phyloP scores from a whole-genome alignment of 2,888 invertebrate genomes.

The Kuschelorhynchus macadamiae region DNA sequence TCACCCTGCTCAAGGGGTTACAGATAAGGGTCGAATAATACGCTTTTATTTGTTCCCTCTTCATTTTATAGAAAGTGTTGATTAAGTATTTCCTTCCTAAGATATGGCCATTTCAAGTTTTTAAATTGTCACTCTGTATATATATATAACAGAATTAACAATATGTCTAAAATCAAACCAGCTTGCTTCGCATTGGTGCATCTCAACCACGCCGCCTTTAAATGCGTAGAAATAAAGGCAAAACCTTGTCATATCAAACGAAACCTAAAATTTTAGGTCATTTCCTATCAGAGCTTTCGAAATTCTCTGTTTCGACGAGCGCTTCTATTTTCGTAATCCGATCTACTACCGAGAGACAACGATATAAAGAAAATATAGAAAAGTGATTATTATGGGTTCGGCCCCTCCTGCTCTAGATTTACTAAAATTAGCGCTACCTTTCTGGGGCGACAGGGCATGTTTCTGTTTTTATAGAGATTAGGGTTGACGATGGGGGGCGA shows the following conservation, averaged over 20 bases:
- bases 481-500: conserved; percentile 17
- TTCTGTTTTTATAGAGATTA: conserved; percentile 36
- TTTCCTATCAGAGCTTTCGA: conserved; percentile 25
- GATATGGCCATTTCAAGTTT: too few species aligned
- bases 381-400: conserved; percentile 44
- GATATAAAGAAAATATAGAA: conserved; percentile 39
- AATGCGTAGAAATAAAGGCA: conserved; percentile 27
- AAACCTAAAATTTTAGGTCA: conserved; percentile 38
- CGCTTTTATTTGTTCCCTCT: too few species aligned
- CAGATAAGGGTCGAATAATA: too few species aligned
- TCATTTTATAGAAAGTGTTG: too few species aligned
- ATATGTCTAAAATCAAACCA: too few species aligned
- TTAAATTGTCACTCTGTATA: too few species aligned
- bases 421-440: conserved; percentile 29
- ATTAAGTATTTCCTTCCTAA: too few species aligned
- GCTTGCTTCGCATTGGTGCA: conserved; percentile 4
- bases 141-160: too few species aligned
- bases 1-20: too few species aligned
- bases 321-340: conserved; percentile 39
- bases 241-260: conserved; percentile 16
- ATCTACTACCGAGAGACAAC: conserved; percentile 26
- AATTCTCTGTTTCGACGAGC: conserved; percentile 15
- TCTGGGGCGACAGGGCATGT: conserved; percentile 25
- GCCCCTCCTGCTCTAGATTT: conserved; percentile 26
- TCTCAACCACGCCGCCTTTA: neutral